A percentile compares a stretch with the other conserved stretches of the same genome.
Conservation (phyloP, 2,888 invertebrate species). For the Diogma glabrata region DNA sequence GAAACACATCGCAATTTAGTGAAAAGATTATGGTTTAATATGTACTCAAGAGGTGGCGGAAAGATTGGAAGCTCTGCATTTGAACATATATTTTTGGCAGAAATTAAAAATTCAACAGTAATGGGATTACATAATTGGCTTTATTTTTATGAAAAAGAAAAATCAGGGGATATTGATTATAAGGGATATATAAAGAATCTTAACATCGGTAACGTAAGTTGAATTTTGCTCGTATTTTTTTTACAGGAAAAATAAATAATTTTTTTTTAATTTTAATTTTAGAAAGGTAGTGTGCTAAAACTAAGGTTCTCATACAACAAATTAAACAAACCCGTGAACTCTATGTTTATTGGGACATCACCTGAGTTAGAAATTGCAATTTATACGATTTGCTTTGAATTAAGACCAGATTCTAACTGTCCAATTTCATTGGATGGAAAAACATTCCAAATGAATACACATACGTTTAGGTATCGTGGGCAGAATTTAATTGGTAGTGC, state of each 20-base stretch:
- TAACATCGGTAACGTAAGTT: conserved; percentile 59
- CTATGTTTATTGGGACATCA: conserved; percentile 72
- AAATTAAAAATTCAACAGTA: conserved; percentile 66
- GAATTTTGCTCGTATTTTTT: background rate
- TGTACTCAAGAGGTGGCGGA: conserved; percentile 70
- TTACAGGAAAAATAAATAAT: background rate
- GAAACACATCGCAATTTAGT: conserved; percentile 60
- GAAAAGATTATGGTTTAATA: conserved; percentile 64
- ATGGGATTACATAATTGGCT: conserved; percentile 88
- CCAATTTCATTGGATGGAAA: conserved; percentile 60
- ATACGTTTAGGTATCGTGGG: conserved; percentile 61
- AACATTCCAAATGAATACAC: conserved; percentile 60
- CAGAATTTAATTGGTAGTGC: conserved; percentile 72
- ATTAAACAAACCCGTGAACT: conserved; percentile 62
- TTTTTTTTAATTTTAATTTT: conserved; percentile 30
- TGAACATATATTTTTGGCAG: conserved; percentile 85
- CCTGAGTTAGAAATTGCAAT: conserved; percentile 86
- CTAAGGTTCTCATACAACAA: conserved; percentile 59
- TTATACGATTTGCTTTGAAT: conserved; percentile 75
- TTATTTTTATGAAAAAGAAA: conserved; percentile 68
- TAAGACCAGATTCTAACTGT: conserved; percentile 62
- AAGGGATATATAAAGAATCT: conserved; percentile 64
- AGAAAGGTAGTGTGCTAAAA: conserved; percentile 70
- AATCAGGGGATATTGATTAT: conserved; percentile 57
- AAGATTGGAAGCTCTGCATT: conserved; percentile 81